phyloP scores from a whole-genome alignment of 1,140 invertebrate genomes.

The Dreissena polymorpha region DNA sequence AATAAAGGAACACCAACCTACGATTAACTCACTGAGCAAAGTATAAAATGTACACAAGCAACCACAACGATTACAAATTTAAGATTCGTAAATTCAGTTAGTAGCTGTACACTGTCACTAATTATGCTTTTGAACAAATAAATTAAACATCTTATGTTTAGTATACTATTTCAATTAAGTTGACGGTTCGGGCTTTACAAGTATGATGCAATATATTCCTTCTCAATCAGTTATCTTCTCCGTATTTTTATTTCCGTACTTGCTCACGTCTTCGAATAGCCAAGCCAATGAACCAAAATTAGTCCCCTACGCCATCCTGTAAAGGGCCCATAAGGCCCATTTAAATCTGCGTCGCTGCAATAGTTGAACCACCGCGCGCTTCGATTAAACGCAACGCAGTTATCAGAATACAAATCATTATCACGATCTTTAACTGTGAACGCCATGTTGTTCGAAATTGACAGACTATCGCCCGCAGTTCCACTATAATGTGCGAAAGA shows the following conservation, averaged over 20 bases:
- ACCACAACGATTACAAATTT: too few species aligned
- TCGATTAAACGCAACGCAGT: conserved; percentile 81
- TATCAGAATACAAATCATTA: conserved; percentile 17
- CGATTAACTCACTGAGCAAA: too few species aligned
- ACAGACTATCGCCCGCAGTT: background rate
- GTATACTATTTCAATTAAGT: too few species aligned
- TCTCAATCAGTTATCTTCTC: background rate
- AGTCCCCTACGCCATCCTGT: background rate
- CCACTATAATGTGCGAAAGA: too few species aligned
- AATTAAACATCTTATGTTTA: too few species aligned
- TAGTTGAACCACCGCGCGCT: conserved; percentile 82
- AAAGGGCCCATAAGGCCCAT: conserved; percentile 81
- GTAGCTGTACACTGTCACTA: too few species aligned
- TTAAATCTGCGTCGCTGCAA: conserved; percentile 94
- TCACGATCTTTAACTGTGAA: conserved; percentile 31
- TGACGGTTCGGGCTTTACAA: too few species aligned
- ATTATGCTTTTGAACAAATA: too few species aligned
- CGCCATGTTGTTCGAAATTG: conserved; percentile 1
- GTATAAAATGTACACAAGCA: too few species aligned
- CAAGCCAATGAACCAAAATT: background rate
- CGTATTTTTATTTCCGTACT: conserved; percentile 2
- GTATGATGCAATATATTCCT: too few species aligned
- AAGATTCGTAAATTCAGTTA: too few species aligned
- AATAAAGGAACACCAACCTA: too few species aligned
- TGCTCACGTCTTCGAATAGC: background rate